Conservation (phyloP, 2,797 vertebrate genomes). For the Acipenser transmontanus region DNA sequence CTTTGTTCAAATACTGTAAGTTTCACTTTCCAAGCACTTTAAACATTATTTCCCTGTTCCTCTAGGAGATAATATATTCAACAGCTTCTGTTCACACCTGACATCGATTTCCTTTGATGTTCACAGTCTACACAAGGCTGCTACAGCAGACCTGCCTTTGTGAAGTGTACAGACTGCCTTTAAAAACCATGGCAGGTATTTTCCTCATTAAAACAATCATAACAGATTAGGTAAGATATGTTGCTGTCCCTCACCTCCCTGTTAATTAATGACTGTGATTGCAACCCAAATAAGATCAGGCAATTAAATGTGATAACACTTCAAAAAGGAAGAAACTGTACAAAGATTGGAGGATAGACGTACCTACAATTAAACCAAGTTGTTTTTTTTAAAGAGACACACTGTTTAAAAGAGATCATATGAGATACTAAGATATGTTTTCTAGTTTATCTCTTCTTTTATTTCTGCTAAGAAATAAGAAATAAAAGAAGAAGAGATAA, state of each 20-base stretch:
- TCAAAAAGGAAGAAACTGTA: slow-evolving; percentile 36
- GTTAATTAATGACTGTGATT: slow-evolving; percentile 84
- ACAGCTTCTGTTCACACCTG: slow-evolving; percentile 78
- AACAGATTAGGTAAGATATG: slow-evolving; percentile 72
- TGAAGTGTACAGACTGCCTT: slow-evolving; percentile 66
- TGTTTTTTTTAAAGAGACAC: not conserved
- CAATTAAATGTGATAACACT: slow-evolving; percentile 91
- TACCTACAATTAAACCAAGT: not conserved
- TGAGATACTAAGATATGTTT: too few species aligned
- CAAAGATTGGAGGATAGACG: not conserved
- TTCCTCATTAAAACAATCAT: slow-evolving; percentile 79
- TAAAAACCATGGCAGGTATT: slow-evolving; percentile 70
- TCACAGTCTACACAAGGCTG: slow-evolving; percentile 73
- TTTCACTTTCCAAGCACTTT: slow-evolving; percentile 57
- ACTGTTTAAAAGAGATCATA: not conserved
- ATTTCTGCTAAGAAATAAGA: not conserved
- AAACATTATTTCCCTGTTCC: slow-evolving; percentile 57
- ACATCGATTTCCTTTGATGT: slow-evolving; percentile 85
- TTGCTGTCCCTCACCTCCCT: slow-evolving; percentile 83
- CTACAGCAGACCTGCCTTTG: slow-evolving; percentile 72
- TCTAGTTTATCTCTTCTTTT: too few species aligned
- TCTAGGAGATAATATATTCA: slow-evolving; percentile 66
- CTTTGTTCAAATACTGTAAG: slow-evolving; percentile 54
- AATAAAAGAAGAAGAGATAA: not conserved
- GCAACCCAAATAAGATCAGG: slow-evolving; percentile 76